Base-by-base conservation (phyloP, 2,113 vertebrate genomes). In the Oryzias melastigma region DNA sequence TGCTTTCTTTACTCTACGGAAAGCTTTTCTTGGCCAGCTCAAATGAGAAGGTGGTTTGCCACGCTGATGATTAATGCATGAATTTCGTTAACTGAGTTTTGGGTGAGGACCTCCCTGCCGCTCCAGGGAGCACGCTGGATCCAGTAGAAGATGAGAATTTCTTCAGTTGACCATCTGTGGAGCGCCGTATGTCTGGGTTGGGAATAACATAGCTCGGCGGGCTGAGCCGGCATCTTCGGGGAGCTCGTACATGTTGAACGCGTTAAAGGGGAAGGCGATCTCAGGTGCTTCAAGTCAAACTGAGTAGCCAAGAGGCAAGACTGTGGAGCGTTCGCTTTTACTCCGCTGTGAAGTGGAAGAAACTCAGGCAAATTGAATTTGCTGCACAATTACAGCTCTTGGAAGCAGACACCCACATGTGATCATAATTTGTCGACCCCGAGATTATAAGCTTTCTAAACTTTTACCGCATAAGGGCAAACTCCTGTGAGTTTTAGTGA, bases 191-290 rank as follows among this genome's bases (percentile, higher is more conserved):
- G 48, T 63, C 45, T 18, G 47, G 61, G 77, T 68, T 58, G 59
- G 65, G 73, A 71, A 40, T 62, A 61, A 73, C 55, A 72, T 27
- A 60, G 78, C 63, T 59, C 57, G 40, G 29, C n/a, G 67, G 63
- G 65, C 0, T 14, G 43, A 73, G 55, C 60, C 55, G 61, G 58
- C 35, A 14, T 75, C 73, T 71, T 73, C 70, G 78, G 78, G 82
- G 86, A 85, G 76, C 46, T 62, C 57, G 59, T 76, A 51, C 74
- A 81, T 76, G 69, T 65, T 84, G 64, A 83, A 78, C 63, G 58
- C 55, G 70, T 80, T 77, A 81, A 68, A 76, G 22, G 22, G 74
- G 59, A 65, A 73, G 22, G 68, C 71, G 75, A 77, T 75, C 72
- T 83, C 76, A 79, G 71, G 77, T 66, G 70, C 58, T 58, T 78